Evolutionary conservation across 2,797 vertebrate species (phyloP), one percentile per base, ranked within the genome.

Genomic region (Urosaurus nigricauda): DNA sequence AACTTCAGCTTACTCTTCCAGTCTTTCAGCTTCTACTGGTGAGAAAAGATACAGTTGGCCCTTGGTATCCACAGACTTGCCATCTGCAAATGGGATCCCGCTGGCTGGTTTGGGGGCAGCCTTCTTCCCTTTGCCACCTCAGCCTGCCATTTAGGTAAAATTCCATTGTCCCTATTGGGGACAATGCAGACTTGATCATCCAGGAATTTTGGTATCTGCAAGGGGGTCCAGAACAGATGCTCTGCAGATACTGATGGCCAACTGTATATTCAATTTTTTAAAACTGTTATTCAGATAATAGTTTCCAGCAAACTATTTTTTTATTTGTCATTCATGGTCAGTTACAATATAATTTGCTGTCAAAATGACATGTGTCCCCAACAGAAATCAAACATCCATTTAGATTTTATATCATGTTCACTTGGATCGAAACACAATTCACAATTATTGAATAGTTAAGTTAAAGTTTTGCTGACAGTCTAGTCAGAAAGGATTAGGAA

Each of bases 401-500:
- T 53, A 70, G 68, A 83, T 71, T 71, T 51, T 84, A 47, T 19
- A 78, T 43, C 37, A 65, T 65, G 40, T 86, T 47, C 56, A 65
- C 56, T 85, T 85, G 17, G 73, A 21, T 19, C 63, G 37, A 77
- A 85, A 85, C 26, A 85, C 11, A n/a, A 75, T 63, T 43, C 40
- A 63, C 58, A 60, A 73, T 73, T 60, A 77, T 17, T 65, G 37
- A 86, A 86, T 47, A 65, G 43, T 86, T 78, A 78, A 85, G 26
- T 17, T 26, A 63, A 86, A 14, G 73, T 86, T 86, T 86, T 78
- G 74, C 74, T 78, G 58, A 65, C 84, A 78, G 58, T 86, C 40
- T 86, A 77, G 58, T 86, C 84, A 86, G 84, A 47, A 29, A 12
- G 74, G 74, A 78, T 65, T 78, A 86, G 58, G 74, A 86, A 84